These are phyloP conservation scores for Ips nitidus DNA, from an alignment of 1,140 invertebrate genomes.

Conservation along the genomic window DNA sequence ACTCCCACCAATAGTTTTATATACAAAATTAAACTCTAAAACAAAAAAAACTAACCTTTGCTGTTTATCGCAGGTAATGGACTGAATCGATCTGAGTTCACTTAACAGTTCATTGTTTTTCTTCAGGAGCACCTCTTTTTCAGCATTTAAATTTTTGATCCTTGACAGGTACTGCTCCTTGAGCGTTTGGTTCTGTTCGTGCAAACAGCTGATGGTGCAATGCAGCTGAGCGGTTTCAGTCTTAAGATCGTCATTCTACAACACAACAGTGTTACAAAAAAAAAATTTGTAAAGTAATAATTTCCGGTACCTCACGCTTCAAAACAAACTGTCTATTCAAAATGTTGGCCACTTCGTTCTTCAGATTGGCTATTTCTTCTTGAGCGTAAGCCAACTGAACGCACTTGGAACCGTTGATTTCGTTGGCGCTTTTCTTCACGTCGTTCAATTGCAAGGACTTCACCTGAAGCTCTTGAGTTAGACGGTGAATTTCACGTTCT, in stretches of 20 bases:
- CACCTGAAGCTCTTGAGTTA: conserved; percentile 34
- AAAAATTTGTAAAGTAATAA: background rate
- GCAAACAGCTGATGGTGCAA: conserved; percentile 26
- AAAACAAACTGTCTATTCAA: conserved; percentile 36
- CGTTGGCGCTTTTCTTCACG: conserved; percentile 32
- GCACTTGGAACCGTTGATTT: conserved; percentile 36
- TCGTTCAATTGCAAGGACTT: conserved; percentile 34
- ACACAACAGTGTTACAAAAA: background rate
- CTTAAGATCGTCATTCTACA: conserved; percentile 42
- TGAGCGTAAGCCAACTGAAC: conserved; percentile 39
- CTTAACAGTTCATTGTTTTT: conserved; percentile 40
- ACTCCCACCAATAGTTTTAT: background rate
- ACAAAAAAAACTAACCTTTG: conserved; percentile 28
- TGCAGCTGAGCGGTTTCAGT: conserved; percentile 34
- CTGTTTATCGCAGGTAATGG: conserved; percentile 24
- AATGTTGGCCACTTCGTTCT: conserved; percentile 42
- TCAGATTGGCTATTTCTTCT: conserved; percentile 43
- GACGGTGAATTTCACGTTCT: conserved; percentile 26
- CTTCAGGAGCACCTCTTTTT: conserved; percentile 39
- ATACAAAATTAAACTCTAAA: background rate
- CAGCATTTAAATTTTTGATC: conserved; percentile 39
- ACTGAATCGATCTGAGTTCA: conserved; percentile 41
- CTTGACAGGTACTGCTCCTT: conserved; percentile 38
- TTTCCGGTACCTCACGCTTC: conserved; percentile 35
- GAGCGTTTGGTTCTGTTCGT: conserved; percentile 38